Base-by-base conservation (phyloP, 2,113 vertebrate genomes). In the Saccopteryx bilineata region DNA sequence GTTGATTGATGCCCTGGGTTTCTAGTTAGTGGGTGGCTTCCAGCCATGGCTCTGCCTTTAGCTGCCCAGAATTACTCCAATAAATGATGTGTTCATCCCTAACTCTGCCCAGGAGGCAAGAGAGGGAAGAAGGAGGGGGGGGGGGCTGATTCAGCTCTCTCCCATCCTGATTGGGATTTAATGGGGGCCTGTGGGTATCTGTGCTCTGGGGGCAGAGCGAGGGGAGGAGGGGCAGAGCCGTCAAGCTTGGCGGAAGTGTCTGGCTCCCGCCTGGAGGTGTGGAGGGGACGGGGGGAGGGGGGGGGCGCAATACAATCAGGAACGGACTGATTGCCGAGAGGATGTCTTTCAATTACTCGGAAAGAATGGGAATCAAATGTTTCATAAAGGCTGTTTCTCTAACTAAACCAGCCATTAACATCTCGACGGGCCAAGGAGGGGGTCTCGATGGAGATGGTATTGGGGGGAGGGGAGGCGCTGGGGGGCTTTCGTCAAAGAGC, bases 1-100 rank as follows among this genome's bases (percentile, higher is more conserved):
- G 88, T 96, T 97, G 97, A 97, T 98, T 96, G 97, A 98, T 97
- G 97, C 94, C 96, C 83, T 90, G 74, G 94, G 91, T 97, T 96
- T 96, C 96, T 96, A 96, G 97, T 97, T 97, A 98, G 97, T 96
- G 97, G 96, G 97, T 96, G 96, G 96, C 97, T 97, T 97, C 93
- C 96, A 97, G 97, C 96, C 96, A 97, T 52, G 79, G 86, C 93
- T 97, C 86, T 96, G 94, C 94, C 94, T 97, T 97, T 90, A 71
- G 96, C 96, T 97, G 39, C 96, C 89, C 94, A 96, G 91, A 97
- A 97, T 97, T 96, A 97, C 96, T 97, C 96, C 96, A 97, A 87
- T 96, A 97, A 97, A 96, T 95, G 93, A 95, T 93, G 76, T 96
- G 89, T 91, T 97, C 97, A 96, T 97, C 94, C 96, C 91, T 86